These are phyloP conservation scores for Natrix natrix DNA, from an alignment of 2,797 vertebrate species.

Conservation along the genomic window DNA sequence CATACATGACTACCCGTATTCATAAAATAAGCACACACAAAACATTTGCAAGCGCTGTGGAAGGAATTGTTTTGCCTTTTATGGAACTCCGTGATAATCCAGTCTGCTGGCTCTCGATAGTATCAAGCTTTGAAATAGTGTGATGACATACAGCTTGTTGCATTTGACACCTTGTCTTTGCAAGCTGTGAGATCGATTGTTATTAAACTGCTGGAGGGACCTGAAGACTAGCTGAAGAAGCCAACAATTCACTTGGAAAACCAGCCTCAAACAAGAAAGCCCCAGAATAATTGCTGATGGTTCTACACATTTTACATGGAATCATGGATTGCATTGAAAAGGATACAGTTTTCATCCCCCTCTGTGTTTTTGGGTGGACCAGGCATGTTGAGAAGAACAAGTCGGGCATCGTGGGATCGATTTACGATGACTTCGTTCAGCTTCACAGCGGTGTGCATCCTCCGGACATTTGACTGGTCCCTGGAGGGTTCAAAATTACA, in stretches of 20 bases:
- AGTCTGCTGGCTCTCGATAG: too few relatives aligned
- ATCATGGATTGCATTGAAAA: slow-evolving; percentile 56
- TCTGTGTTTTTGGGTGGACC: slow-evolving; percentile 91
- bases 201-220: not conserved
- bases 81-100: too few relatives aligned
- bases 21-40: not conserved
- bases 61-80: too few relatives aligned
- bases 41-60: too few relatives aligned
- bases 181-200: not conserved
- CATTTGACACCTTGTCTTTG: too few relatives aligned
- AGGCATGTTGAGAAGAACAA: slow-evolving; percentile 99
- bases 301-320: not conserved
- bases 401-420: slow-evolving; percentile 89
- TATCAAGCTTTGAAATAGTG: too few relatives aligned
- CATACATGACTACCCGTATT: too few relatives aligned
- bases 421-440: slow-evolving; percentile 97
- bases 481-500: slow-evolving; percentile 65
- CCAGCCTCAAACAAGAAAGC: not conserved
- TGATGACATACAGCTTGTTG: too few relatives aligned
- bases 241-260: too few relatives aligned
- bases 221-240: too few relatives aligned
- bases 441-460: slow-evolving; percentile 98
- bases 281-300: not conserved
- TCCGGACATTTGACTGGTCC: slow-evolving; percentile 93
- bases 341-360: slow-evolving; percentile 98